A percentile compares a stretch with the other conserved stretches of the same genome.
Evolutionary conservation across 2,888 invertebrate genomes (phyloP).

Genomic region (Bellardia pandia): DNA sequence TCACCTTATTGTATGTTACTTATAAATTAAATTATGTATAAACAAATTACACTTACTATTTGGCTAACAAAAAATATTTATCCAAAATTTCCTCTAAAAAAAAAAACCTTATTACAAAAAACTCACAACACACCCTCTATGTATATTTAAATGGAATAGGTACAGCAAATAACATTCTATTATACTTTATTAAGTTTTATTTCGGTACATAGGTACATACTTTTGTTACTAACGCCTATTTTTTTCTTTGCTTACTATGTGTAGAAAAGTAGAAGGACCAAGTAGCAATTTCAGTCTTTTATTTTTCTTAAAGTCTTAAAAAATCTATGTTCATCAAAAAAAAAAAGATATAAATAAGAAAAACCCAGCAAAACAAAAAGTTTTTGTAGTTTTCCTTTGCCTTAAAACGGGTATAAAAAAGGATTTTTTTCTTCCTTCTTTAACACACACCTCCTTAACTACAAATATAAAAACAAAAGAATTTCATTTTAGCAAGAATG

Average conservation of each 20-base stretch:
- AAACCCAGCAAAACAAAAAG: neutral
- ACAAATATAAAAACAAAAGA: neutral
- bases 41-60: too few species aligned
- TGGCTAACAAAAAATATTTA: too few species aligned
- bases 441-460: too few species aligned
- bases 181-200: neutral
- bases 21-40: too few species aligned
- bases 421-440: too few species aligned
- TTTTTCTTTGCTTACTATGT: neutral
- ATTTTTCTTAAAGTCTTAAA: neutral
- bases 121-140: neutral
- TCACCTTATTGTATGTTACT: too few species aligned
- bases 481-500: neutral
- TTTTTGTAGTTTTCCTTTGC: neutral
- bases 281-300: neutral
- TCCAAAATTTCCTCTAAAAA: too few species aligned
- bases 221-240: conserved; percentile 31
- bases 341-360: neutral
- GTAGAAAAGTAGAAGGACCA: neutral
- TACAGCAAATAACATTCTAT: neutral
- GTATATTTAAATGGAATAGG: too few species aligned
- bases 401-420: neutral
- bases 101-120: neutral
- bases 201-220: neutral
- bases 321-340: neutral